Percentiles rank a stretch among this genome's conserved stretches.
phyloP scores from a whole-genome alignment of 2,888 invertebrate species.

The Lasioglossum vierecki region DNA sequence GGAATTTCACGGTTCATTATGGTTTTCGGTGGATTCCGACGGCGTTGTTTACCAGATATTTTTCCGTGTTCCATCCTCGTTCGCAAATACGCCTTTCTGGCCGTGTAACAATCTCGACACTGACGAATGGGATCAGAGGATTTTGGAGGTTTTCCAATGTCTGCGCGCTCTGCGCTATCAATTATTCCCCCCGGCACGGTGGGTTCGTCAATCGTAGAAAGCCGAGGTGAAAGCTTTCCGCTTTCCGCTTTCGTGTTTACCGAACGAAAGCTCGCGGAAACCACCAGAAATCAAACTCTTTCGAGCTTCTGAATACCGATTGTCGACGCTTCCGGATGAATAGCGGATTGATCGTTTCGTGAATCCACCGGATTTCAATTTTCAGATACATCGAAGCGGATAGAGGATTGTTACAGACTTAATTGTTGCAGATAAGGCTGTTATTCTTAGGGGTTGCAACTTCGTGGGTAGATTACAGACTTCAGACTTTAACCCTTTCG shows the following conservation, averaged over 20 bases:
- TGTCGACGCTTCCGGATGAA: background rate
- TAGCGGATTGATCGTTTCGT: background rate
- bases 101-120: constrained; percentile 3
- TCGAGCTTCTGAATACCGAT: background rate
- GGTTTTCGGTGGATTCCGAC: background rate
- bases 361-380: background rate
- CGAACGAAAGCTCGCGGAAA: background rate
- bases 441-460: background rate
- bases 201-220: constrained; percentile 9
- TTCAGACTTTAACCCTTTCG: background rate
- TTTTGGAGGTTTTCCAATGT: constrained; percentile 8
- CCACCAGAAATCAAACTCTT: background rate
- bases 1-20: constrained; percentile 7
- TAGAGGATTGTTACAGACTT: background rate
- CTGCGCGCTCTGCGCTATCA: background rate
- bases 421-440: background rate
- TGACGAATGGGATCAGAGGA: background rate
- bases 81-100: background rate
- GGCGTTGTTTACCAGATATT: constrained; percentile 5
- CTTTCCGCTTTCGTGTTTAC: background rate
- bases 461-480: background rate
- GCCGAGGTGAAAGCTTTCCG: background rate
- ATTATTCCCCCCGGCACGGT: background rate
- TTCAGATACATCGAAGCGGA: background rate
- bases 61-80: background rate